Conservation (phyloP, 2,888 invertebrate species). For the Arenicola marina region DNA sequence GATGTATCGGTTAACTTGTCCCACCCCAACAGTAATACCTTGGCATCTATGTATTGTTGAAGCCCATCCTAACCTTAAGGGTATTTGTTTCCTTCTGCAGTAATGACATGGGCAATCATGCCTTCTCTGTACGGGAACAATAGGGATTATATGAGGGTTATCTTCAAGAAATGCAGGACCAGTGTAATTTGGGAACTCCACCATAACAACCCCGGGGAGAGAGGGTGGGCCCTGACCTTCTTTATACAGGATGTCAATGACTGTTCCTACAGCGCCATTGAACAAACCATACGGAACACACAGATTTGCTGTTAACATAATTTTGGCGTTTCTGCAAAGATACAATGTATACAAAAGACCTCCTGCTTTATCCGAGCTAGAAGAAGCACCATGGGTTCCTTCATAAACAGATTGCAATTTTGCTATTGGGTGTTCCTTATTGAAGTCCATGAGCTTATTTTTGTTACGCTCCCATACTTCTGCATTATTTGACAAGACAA, state of each 20-base stretch:
- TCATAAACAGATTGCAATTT: background rate
- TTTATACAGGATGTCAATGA: background rate
- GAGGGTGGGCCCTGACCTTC: background rate
- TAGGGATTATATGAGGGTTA: background rate
- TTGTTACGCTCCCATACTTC: background rate
- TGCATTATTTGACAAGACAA: background rate
- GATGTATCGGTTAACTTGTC: conserved; percentile 9
- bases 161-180: background rate
- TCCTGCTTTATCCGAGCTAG: background rate
- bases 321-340: background rate
- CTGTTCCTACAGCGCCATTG: background rate
- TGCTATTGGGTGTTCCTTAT: background rate
- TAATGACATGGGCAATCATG: background rate
- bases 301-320: background rate
- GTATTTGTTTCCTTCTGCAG: background rate
- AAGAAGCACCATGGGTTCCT: background rate
- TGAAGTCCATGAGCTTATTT: background rate
- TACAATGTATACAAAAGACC: background rate
- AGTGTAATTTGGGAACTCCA: background rate
- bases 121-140: conserved; percentile 1
- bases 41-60: conserved; percentile 11
- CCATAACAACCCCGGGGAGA: conserved; percentile 1
- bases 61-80: conserved; percentile 7
- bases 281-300: background rate
- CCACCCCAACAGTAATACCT: conserved; percentile 7